Conservation (phyloP, 2,888 invertebrate species). For the Hydropsyche betteni region DNA sequence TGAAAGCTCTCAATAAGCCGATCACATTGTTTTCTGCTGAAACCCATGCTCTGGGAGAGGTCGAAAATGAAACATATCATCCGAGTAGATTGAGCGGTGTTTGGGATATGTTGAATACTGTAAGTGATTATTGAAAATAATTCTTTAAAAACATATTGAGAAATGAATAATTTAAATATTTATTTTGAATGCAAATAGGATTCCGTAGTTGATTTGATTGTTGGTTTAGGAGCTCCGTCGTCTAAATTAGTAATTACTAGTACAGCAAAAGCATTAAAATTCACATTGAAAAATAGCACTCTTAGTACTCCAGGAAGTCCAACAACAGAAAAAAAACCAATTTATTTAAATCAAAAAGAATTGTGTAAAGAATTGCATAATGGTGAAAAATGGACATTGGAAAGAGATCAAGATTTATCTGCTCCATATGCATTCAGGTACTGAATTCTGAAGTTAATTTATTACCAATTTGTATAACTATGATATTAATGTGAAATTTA, state of each 20-base stretch:
- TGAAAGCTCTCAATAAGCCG: conserved; percentile 72
- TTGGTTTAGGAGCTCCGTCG: conserved; percentile 75
- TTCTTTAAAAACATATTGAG: background rate
- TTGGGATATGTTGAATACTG: conserved; percentile 81
- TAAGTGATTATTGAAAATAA: conserved; percentile 57
- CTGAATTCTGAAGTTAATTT: conserved; percentile 52
- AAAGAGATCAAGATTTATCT: conserved; percentile 80
- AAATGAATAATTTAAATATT: background rate
- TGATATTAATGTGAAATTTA: background rate
- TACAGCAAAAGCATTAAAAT: conserved; percentile 75
- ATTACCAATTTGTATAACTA: background rate
- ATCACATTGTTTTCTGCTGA: conserved; percentile 74
- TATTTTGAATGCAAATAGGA: conserved; percentile 63
- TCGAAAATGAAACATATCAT: conserved; percentile 76
- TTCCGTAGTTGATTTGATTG: conserved; percentile 76
- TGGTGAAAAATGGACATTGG: conserved; percentile 75
- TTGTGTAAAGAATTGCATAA: conserved; percentile 67
- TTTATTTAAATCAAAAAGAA: conserved; percentile 68
- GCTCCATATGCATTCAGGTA: conserved; percentile 79
- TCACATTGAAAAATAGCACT: conserved; percentile 70
- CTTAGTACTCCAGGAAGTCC: conserved; percentile 77
- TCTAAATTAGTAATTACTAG: conserved; percentile 76
- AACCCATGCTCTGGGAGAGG: conserved; percentile 72
- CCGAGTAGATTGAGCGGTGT: conserved; percentile 78
- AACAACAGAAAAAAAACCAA: conserved; percentile 67